These are phyloP conservation scores for Pseudochirops corinnae DNA, from an alignment of 2,797 vertebrate genomes.

Conservation along the genomic window DNA sequence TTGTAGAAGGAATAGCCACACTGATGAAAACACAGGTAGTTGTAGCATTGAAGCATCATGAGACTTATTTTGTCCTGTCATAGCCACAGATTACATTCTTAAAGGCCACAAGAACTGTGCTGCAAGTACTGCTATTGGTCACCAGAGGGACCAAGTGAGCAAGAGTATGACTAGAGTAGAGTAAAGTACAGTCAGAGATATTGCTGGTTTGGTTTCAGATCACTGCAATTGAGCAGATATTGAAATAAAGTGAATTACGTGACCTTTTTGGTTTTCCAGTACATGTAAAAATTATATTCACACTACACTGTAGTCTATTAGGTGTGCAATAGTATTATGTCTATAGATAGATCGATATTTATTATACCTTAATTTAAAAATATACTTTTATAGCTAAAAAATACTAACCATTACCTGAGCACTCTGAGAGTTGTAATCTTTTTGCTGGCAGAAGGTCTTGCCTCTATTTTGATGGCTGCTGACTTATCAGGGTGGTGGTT, in stretches of 20 bases:
- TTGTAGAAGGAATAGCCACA: not conserved
- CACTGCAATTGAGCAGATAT: not conserved
- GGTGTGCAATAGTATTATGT: not conserved
- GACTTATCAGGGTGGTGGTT: not conserved
- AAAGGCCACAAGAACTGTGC: not conserved
- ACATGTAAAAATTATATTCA: not conserved
- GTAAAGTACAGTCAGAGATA: not conserved
- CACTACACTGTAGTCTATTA: not conserved
- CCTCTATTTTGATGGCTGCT: not conserved
- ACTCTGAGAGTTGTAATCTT: not conserved
- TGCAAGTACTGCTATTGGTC: not conserved
- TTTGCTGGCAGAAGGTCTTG: not conserved
- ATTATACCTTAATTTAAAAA: not conserved
- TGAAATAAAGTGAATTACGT: not conserved
- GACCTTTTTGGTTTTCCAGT: not conserved
- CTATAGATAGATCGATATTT: not conserved
- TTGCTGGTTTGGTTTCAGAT: not conserved
- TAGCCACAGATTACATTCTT: not conserved
- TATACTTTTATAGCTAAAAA: not conserved
- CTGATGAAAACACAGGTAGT: not conserved
- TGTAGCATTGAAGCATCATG: not conserved
- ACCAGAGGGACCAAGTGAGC: not conserved
- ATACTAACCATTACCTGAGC: not conserved
- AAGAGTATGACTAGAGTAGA: not conserved
- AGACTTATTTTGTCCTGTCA: not conserved